phyloP scores from a whole-genome alignment of 2,797 vertebrate species.

The Sebastes diploproa region DNA sequence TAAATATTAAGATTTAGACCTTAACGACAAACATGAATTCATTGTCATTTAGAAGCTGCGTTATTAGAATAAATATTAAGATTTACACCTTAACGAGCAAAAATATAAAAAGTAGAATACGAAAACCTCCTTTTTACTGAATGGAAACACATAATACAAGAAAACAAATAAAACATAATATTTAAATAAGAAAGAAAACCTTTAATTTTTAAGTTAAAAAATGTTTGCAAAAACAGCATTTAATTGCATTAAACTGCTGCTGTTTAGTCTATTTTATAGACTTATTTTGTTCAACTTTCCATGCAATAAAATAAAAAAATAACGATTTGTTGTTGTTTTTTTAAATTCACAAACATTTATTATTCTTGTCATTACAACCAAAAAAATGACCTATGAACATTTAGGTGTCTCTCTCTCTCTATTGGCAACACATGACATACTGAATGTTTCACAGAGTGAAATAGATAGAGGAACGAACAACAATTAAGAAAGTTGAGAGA shows the following conservation, averaged over 20 bases:
- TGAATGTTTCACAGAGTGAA: constrained; percentile 88
- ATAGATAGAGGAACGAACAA: constrained; percentile 85
- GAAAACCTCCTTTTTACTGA: not conserved
- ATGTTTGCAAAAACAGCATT: not conserved
- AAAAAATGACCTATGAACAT: constrained; percentile 86
- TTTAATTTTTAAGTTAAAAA: not conserved
- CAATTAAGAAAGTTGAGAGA: constrained; percentile 74
- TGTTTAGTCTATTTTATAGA: not conserved
- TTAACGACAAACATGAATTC: too few relatives aligned
- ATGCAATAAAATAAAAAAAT: constrained; percentile 50
- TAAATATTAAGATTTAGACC: not conserved
- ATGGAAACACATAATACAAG: not conserved
- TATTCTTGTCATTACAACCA: constrained; percentile 92
- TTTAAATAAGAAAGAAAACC: not conserved
- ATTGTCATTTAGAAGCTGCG: not conserved
- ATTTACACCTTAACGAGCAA: not conserved
- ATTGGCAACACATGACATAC: constrained; percentile 86
- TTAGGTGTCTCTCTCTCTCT: constrained; percentile 72
- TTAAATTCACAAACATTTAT: constrained; percentile 98
- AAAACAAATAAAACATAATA: not conserved
- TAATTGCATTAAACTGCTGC: not conserved
- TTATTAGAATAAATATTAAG: not conserved
- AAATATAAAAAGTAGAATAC: not conserved
- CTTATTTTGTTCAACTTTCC: not conserved
- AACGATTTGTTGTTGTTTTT: constrained; percentile 37